A percentile compares a stretch with the other conserved stretches of the same genome.
These are phyloP conservation scores for Paratilapia polleni DNA, from an alignment of 2,113 vertebrate species.

Conservation along the genomic window DNA sequence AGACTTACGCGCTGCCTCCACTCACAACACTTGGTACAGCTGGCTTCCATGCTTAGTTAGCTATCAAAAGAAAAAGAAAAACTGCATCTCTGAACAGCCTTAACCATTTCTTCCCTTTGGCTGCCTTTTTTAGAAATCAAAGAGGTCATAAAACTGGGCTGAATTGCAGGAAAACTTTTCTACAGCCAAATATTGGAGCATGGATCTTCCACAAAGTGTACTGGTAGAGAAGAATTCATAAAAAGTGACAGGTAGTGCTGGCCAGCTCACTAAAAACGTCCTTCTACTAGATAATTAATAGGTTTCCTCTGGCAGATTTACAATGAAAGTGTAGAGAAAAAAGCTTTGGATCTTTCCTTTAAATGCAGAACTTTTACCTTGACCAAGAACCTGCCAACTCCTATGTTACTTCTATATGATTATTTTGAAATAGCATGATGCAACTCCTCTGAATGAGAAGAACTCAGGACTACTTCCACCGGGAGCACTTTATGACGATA, in stretches of 20 bases:
- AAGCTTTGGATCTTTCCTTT: constrained; percentile 38
- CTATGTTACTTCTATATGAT: constrained; percentile 23
- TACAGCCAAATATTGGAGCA: constrained; percentile 44
- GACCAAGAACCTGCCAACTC: constrained; percentile 32
- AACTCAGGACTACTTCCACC: constrained; percentile 39
- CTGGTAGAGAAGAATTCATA: constrained; percentile 51
- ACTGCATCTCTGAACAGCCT: constrained; percentile 6
- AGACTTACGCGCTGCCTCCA: constrained; percentile 7
- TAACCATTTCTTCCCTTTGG: not conserved
- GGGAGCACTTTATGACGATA: constrained; percentile 40
- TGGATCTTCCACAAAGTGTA: constrained; percentile 42
- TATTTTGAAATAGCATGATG: constrained; percentile 44
- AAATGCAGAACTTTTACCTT: constrained; percentile 50
- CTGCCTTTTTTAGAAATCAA: constrained; percentile 33
- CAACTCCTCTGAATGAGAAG: constrained; percentile 30
- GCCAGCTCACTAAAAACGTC: constrained; percentile 44
- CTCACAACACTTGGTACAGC: constrained; percentile 4
- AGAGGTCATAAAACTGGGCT: constrained; percentile 51
- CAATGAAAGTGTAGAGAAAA: constrained; percentile 34
- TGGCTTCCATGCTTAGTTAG: constrained; percentile 7
- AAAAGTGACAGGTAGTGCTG: constrained; percentile 62
- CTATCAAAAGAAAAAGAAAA: constrained; percentile 30
- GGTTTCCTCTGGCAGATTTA: constrained; percentile 68
- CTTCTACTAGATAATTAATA: constrained; percentile 67
- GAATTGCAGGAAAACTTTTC: constrained; percentile 50